Evolutionary conservation across 2,888 invertebrate genomes (phyloP).

Genomic region (Aspidiotus destructor): DNA sequence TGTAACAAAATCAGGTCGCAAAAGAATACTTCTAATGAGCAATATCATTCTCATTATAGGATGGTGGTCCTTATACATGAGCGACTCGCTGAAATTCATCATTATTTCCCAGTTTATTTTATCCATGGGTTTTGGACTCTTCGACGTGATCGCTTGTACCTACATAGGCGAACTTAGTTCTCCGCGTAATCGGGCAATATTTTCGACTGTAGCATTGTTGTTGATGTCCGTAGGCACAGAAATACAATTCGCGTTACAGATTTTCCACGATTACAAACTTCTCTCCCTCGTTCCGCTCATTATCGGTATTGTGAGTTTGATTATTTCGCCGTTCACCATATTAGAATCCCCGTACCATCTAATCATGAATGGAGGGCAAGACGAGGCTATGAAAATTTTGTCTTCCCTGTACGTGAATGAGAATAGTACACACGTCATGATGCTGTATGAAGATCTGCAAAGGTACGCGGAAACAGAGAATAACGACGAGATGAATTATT

Average conservation of each 20-base stretch:
- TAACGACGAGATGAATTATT: neutral
- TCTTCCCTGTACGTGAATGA: neutral
- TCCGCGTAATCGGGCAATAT: neutral
- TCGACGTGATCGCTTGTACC: neutral
- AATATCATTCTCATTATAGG: neutral
- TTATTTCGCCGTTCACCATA: neutral
- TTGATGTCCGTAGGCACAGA: neutral
- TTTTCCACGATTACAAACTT: neutral
- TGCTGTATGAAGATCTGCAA: neutral
- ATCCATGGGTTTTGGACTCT: neutral
- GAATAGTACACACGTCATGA: neutral
- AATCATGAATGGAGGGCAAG: neutral
- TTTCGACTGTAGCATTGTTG: neutral
- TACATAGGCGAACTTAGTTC: neutral
- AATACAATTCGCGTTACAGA: neutral
- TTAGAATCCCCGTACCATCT: neutral
- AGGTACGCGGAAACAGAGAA: neutral
- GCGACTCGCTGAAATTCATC: neutral
- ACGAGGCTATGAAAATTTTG: neutral
- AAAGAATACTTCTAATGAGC: neutral
- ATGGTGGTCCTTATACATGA: neutral
- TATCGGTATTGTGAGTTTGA: neutral
- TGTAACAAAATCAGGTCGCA: neutral
- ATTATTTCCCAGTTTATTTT: neutral
- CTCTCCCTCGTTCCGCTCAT: neutral